A percentile compares a stretch with the other conserved stretches of the same genome.
Evolutionary conservation across 2,113 vertebrate species (phyloP).

Genomic region (Poeciliopsis prolifica): DNA sequence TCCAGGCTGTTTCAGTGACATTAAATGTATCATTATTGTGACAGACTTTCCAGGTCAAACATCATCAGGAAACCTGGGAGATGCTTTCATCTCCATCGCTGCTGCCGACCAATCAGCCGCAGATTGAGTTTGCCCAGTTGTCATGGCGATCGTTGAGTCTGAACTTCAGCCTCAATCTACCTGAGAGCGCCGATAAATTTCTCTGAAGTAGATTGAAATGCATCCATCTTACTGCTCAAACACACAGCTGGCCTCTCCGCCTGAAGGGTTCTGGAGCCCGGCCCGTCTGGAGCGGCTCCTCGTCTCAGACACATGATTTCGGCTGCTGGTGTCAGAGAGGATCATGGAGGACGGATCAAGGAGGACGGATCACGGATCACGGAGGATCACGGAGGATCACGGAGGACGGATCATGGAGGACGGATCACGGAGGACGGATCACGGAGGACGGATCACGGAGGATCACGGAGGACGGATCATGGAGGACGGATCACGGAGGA

Average conservation of each 20-base stretch:
- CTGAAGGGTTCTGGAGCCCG: neutral
- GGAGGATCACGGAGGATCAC: too few species aligned
- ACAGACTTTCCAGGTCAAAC: neutral
- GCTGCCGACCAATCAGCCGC: neutral
- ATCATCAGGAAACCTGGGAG: neutral
- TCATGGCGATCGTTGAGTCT: slow-evolving; percentile 17
- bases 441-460: too few species aligned
- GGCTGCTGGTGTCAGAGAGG: neutral
- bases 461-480: too few species aligned
- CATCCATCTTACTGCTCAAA: neutral
- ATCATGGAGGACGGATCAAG: neutral
- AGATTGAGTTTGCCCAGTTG: slow-evolving; percentile 19
- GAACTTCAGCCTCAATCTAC: neutral
- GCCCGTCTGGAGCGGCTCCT: neutral
- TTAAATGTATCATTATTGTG: neutral
- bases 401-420: too few species aligned
- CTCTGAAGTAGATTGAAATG: neutral
- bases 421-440: too few species aligned
- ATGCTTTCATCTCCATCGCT: neutral
- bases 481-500: too few species aligned
- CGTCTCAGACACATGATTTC: neutral
- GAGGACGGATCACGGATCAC: too few species aligned
- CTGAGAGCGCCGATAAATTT: neutral
- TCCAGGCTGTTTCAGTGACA: neutral
- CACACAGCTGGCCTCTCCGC: neutral